Conservation (phyloP, 2,888 invertebrate genomes). For the Drosophila colorata region DNA sequence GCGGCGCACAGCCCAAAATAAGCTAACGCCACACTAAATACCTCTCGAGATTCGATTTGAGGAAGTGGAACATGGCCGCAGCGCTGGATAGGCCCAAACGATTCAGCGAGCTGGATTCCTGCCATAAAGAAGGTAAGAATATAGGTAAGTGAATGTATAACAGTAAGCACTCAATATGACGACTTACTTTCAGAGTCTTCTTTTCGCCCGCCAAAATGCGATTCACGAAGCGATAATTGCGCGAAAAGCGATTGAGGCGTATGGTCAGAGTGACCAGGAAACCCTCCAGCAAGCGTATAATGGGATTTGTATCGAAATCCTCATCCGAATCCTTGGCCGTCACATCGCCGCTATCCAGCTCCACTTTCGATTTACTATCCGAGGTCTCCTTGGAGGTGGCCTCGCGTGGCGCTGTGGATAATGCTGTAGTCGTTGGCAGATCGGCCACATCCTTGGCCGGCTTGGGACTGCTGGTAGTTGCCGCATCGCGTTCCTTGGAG, state of each 20-base stretch:
- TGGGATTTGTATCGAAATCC: slow-evolving; percentile 81
- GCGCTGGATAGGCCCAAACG: slow-evolving; percentile 88
- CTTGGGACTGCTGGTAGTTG: slow-evolving; percentile 47
- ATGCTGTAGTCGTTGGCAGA: slow-evolving; percentile 52
- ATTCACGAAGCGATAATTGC: slow-evolving; percentile 97
- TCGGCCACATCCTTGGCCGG: slow-evolving; percentile 56
- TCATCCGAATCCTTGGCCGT: slow-evolving; percentile 82
- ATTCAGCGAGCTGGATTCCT: slow-evolving; percentile 91
- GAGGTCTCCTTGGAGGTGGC: slow-evolving; percentile 63
- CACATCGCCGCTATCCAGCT: slow-evolving; percentile 78
- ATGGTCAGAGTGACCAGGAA: slow-evolving; percentile 92
- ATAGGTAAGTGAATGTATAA: neutral
- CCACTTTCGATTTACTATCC: slow-evolving; percentile 78
- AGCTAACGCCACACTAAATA: slow-evolving; percentile 67
- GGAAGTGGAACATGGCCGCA: slow-evolving; percentile 86
- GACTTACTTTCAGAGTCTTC: slow-evolving; percentile 91
- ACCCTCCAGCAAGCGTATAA: slow-evolving; percentile 82
- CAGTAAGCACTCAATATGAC: neutral
- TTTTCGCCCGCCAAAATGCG: slow-evolving; percentile 95
- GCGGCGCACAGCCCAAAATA: slow-evolving; percentile 64
- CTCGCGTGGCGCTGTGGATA: slow-evolving; percentile 50
- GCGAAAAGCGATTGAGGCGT: slow-evolving; percentile 93
- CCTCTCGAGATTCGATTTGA: slow-evolving; percentile 82
- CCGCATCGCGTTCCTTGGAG: slow-evolving; percentile 73
- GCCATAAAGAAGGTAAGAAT: slow-evolving; percentile 24